Conservation (phyloP, 2,888 invertebrate species). For the Macrosoma leucophasiata region DNA sequence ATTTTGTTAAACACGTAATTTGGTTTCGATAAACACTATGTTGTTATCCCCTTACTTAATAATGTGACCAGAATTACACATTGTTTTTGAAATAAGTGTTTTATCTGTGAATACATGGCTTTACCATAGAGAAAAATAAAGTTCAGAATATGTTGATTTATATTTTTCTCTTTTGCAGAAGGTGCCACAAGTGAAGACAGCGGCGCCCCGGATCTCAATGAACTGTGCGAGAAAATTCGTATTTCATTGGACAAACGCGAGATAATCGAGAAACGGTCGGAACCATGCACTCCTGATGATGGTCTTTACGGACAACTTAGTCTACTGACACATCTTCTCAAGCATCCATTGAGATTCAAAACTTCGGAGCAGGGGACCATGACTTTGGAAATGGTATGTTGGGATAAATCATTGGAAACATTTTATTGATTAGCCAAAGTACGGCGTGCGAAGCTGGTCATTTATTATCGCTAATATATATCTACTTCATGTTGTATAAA, state of each 20-base stretch:
- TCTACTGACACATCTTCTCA: conserved; percentile 89
- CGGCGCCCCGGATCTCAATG: conserved; percentile 78
- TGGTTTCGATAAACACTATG: too few species aligned
- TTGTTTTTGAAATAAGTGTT: too few species aligned
- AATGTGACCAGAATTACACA: too few species aligned
- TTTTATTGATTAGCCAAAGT: too few species aligned
- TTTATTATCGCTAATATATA: too few species aligned
- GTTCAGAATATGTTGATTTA: too few species aligned
- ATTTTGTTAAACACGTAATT: too few species aligned
- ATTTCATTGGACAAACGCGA: conserved; percentile 85
- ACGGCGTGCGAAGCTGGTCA: too few species aligned
- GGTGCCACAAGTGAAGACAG: conserved; percentile 66
- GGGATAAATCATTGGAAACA: not conserved
- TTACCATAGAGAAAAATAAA: too few species aligned
- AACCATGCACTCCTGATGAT: conserved; percentile 90
- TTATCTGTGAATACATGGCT: too few species aligned
- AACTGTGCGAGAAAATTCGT: conserved; percentile 82
- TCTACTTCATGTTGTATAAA: too few species aligned
- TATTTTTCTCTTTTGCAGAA: conserved; percentile 32
- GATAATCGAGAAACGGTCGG: conserved; percentile 87
- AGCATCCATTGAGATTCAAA: conserved; percentile 92
- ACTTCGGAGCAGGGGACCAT: conserved; percentile 83
- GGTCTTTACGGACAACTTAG: conserved; percentile 92
- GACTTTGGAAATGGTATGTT: conserved; percentile 76
- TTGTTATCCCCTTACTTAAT: too few species aligned